phyloP scores from a whole-genome alignment of 2,113 vertebrate species.

The Syngnathus typhle region DNA sequence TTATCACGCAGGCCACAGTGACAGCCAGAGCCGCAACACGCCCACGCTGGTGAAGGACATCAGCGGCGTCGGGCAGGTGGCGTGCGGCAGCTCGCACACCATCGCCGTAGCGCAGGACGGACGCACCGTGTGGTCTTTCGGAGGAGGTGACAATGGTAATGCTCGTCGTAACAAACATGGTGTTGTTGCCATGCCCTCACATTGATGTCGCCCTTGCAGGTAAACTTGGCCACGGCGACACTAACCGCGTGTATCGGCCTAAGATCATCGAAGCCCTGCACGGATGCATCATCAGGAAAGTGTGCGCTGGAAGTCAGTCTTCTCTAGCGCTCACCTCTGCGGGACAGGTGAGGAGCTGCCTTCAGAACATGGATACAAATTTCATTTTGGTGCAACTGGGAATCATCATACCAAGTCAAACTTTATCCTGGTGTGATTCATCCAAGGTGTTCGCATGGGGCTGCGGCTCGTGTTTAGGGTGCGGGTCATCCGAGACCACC shows the following conservation, averaged over 20 bases:
- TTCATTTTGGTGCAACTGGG: background rate
- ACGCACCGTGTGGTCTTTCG: conserved; percentile 77
- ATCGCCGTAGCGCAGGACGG: conserved; percentile 76
- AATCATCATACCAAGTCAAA: too few relatives aligned
- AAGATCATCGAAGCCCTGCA: conserved; percentile 75
- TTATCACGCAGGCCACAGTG: conserved; percentile 67
- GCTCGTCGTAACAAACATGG: background rate
- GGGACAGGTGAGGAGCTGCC: conserved; percentile 67
- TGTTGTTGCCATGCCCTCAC: background rate
- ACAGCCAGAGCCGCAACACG: conserved; percentile 76
- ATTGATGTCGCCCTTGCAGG: conserved; percentile 47
- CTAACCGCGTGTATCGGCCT: conserved; percentile 75
- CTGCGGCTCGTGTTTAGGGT: conserved; percentile 93
- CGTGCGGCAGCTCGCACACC: conserved; percentile 78
- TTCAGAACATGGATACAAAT: background rate
- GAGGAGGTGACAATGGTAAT: conserved; percentile 76
- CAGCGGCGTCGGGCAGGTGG: conserved; percentile 74
- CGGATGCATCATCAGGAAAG: conserved; percentile 76
- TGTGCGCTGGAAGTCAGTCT: conserved; percentile 77
- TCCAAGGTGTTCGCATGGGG: conserved; percentile 93
- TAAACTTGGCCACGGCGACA: conserved; percentile 80
- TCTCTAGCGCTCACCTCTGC: conserved; percentile 76
- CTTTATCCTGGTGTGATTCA: background rate
- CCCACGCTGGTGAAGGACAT: conserved; percentile 78
- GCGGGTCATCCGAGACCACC: conserved; percentile 93